Conservation (phyloP, 1,140 invertebrate species). For the Nylanderia fulva region DNA sequence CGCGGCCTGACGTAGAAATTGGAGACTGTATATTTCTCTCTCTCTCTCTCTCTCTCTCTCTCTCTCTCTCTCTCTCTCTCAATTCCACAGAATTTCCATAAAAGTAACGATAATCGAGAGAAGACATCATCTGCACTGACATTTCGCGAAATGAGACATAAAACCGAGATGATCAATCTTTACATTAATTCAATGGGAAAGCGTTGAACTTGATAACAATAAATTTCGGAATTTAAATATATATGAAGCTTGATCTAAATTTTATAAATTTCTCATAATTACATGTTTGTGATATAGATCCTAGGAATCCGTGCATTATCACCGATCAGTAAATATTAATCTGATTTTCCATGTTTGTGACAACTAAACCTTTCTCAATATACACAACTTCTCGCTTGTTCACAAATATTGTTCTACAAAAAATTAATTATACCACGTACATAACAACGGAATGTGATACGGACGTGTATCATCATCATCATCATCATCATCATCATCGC, state of each 20-base stretch:
- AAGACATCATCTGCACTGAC: not conserved
- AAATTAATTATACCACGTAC: conserved; percentile 41
- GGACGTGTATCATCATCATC: not conserved
- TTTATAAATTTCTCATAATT: not conserved
- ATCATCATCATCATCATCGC: conserved; percentile 55
- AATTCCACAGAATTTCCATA: not conserved
- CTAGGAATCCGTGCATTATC: not conserved
- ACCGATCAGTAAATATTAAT: not conserved
- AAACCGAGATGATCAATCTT: not conserved
- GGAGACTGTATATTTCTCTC: not conserved
- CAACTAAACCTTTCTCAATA: too few relatives aligned
- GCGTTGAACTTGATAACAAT: too few relatives aligned
- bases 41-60: not conserved
- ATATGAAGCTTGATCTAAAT: not conserved
- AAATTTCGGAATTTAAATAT: too few relatives aligned
- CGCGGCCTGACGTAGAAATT: not conserved
- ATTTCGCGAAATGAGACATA: not conserved
- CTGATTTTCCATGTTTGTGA: not conserved
- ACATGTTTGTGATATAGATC: not conserved
- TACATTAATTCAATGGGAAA: not conserved
- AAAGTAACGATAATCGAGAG: conserved; percentile 10
- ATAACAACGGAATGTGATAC: conserved; percentile 27
- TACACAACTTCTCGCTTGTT: too few relatives aligned
- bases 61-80: too few relatives aligned
- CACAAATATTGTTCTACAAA: not conserved